Base-by-base conservation (phyloP, 2,888 invertebrate species). In the Yponomeuta plumbellus region DNA sequence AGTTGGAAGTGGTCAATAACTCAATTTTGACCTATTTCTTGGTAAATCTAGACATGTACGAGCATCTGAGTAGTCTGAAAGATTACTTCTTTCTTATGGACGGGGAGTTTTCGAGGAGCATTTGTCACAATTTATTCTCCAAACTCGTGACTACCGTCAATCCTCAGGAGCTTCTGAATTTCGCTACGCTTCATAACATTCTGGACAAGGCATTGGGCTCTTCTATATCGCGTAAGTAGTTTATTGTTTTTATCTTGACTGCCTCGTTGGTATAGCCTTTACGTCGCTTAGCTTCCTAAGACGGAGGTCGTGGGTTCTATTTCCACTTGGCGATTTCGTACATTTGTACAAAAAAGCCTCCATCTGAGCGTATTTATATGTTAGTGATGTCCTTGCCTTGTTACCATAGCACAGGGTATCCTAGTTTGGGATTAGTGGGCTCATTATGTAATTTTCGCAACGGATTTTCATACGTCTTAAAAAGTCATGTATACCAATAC, bases 71-170 rank as follows among this genome's bases (percentile, higher is more conserved):
- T 61, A 94, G 94, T 79, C 81, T 96, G n/a, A 92, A 95, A 62
- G 94, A 95, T 76, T 96, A 95, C 74, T 96, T 94, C 79, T 96
- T 96, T 73, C 79, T 96, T 26, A 92, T 96, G 89, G 96, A 96
- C 72, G 96, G 96, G 0, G 96, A 96, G 80, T 96, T 96, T 80
- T 94, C 94, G 0, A 93, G 93, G 44, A 94, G 93, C 71, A 93
- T 96, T 20, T 95, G 95, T 52, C 92, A 93, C 65, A 94, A 94
- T 70, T 82, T 96, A 68, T 95, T 95, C 70, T 87, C 92, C 0
- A 94, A 94, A 69, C 80, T 96, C 65, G 94, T 94, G 66, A 91
- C 92, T n/a, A 94, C 93, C 0, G 82, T 93, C 39, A 91, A 92
- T 72, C 95, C 96, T 0, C 87, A 91, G 17, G 94, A 95, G 73